Conservation (phyloP, 2,113 vertebrate species). For the Mastomys natalensis region DNA sequence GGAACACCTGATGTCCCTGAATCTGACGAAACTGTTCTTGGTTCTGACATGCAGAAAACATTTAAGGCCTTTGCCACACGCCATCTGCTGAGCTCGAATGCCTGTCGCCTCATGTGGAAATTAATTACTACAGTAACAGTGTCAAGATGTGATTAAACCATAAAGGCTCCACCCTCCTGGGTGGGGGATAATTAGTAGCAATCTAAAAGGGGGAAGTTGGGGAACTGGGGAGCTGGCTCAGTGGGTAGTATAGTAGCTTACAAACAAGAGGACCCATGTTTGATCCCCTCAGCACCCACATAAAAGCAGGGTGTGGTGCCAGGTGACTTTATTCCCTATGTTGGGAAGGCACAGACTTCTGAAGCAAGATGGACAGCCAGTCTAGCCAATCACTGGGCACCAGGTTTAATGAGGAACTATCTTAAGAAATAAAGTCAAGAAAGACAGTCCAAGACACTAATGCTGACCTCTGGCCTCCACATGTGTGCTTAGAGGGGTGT, state of each 20-base stretch:
- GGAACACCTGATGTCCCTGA: neutral
- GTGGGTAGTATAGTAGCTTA: neutral
- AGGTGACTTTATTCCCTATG: neutral
- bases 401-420: neutral
- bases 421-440: neutral
- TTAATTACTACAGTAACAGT: neutral
- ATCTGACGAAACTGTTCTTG: too few relatives aligned
- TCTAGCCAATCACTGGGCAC: neutral
- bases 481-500: neutral
- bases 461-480: neutral
- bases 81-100: neutral
- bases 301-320: neutral
- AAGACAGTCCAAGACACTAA: neutral
- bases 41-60: fast-evolving
- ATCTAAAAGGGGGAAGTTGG: neutral
- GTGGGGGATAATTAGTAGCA: neutral
- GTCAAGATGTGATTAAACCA: neutral
- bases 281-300: neutral
- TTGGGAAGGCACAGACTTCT: neutral
- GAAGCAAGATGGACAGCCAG: neutral
- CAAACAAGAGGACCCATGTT: neutral
- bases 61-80: fast-evolving
- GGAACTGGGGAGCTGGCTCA: neutral
- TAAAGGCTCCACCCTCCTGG: neutral
- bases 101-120: neutral